Evolutionary conservation across 2,888 invertebrate genomes (phyloP).

Genomic region (Eudasyphora cyanicolor): DNA sequence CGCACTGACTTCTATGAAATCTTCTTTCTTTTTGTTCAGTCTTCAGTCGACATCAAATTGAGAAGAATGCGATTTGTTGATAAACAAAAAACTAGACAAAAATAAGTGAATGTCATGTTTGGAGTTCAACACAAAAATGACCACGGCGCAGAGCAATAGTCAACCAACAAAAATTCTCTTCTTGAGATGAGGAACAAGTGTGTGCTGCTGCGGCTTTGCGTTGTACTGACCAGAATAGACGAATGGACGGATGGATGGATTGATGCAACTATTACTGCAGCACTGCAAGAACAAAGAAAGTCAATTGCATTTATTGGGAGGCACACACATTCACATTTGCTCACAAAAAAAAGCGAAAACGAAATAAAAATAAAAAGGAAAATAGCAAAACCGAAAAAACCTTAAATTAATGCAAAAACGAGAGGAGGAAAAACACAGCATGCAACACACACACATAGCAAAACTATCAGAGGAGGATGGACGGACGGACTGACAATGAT

Average conservation of each 20-base stretch:
- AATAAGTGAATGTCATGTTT: constrained; percentile 52
- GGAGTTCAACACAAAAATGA: constrained; percentile 44
- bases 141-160: no score
- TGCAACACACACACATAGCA: constrained; percentile 55
- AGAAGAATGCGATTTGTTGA: constrained; percentile 31
- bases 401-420: constrained; percentile 61
- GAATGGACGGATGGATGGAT: not conserved
- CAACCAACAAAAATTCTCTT: constrained; percentile 43
- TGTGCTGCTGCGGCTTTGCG: no score
- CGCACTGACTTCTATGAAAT: not conserved
- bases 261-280: not conserved
- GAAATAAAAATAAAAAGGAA: not conserved
- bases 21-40: not conserved
- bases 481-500: not conserved
- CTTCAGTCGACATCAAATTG: constrained; percentile 32
- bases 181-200: constrained; percentile 3
- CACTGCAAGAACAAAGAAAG: constrained; percentile 43
- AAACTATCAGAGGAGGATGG: constrained; percentile 35
- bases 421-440: constrained; percentile 41
- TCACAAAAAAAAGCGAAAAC: constrained; percentile 27
- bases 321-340: no score
- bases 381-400: constrained; percentile 31
- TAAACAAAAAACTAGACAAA: constrained; percentile 22
- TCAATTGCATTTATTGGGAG: constrained; percentile 35
- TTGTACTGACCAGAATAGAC: not conserved